These are phyloP conservation scores for Silurus asotus DNA, from an alignment of 2,113 vertebrate genomes.

Conservation along the genomic window DNA sequence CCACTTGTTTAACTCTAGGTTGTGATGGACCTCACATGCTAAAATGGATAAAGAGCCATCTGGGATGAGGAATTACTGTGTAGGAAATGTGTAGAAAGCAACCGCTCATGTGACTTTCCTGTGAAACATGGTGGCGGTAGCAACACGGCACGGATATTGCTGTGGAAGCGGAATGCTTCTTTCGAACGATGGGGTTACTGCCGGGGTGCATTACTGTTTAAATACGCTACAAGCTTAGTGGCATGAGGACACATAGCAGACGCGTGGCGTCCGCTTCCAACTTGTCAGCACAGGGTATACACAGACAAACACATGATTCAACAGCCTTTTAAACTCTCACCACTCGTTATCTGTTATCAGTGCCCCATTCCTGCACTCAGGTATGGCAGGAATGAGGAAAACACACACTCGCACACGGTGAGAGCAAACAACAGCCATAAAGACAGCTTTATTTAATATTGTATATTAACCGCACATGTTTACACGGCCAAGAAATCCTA, in stretches of 20 bases:
- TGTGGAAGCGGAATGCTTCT: background rate
- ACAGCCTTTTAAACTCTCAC: background rate
- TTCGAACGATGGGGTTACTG: background rate
- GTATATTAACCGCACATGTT: background rate
- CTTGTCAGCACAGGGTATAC: background rate
- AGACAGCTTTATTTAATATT: background rate
- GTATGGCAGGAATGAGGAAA: constrained; percentile 61
- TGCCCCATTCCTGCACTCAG: constrained; percentile 48
- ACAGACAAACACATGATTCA: constrained; percentile 2
- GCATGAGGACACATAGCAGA: background rate
- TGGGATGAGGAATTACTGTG: too few species aligned
- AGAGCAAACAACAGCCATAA: constrained; percentile 10
- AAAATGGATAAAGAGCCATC: background rate
- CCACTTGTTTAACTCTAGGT: background rate
- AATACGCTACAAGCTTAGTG: background rate
- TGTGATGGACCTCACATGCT: background rate
- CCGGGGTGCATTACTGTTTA: background rate
- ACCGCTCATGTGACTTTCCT: background rate
- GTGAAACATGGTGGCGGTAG: background rate
- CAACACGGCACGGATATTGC: background rate
- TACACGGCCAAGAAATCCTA: background rate
- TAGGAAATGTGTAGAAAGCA: background rate
- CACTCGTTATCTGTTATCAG: constrained; percentile 49
- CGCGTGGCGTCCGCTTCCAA: background rate
- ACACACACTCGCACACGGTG: background rate